Percentiles rank a stretch among this genome's conserved stretches.
Conservation (phyloP, 2,888 invertebrate genomes). For the Gasteruption jaculator region DNA sequence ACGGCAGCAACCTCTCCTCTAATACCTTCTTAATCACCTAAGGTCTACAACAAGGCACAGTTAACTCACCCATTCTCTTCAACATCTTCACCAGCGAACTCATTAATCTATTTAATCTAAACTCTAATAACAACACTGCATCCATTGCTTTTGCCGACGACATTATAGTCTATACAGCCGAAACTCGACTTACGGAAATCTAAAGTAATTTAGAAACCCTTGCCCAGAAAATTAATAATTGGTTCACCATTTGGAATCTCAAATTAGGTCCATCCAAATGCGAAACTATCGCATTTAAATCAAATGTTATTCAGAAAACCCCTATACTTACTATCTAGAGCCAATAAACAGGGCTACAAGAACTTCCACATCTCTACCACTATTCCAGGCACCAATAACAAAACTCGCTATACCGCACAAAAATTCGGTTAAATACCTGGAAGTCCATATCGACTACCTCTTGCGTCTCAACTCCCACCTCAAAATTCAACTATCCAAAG, state of each 20-base stretch:
- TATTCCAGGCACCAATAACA: background rate
- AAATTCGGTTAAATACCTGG: slow-evolving; percentile 3
- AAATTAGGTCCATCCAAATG: slow-evolving; percentile 11
- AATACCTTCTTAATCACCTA: background rate
- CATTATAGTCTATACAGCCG: slow-evolving; percentile 4
- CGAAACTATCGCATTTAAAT: slow-evolving; percentile 7
- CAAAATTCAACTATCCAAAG: slow-evolving; percentile 5
- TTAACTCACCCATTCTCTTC: slow-evolving; percentile 14
- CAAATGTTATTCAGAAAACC: background rate
- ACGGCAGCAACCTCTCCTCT: background rate
- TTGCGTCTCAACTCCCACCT: background rate
- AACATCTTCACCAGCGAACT: slow-evolving; percentile 9
- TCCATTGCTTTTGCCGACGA: slow-evolving; percentile 11
- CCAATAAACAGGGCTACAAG: background rate
- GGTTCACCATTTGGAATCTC: slow-evolving; percentile 7
- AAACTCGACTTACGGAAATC: background rate
- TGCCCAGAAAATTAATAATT: background rate
- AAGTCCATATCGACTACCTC: slow-evolving; percentile 7
- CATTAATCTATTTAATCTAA: slow-evolving; percentile 6
- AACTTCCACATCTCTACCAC: background rate
- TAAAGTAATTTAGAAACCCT: background rate
- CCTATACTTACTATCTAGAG: too few relatives aligned
- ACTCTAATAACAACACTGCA: background rate
- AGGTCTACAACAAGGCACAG: slow-evolving; percentile 18
- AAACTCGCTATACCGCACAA: slow-evolving; percentile 4